A percentile compares a stretch with the other conserved stretches of the same genome.
These are phyloP conservation scores for Drosophila lacicola DNA, from an alignment of 2,888 invertebrate species.

Conservation along the genomic window DNA sequence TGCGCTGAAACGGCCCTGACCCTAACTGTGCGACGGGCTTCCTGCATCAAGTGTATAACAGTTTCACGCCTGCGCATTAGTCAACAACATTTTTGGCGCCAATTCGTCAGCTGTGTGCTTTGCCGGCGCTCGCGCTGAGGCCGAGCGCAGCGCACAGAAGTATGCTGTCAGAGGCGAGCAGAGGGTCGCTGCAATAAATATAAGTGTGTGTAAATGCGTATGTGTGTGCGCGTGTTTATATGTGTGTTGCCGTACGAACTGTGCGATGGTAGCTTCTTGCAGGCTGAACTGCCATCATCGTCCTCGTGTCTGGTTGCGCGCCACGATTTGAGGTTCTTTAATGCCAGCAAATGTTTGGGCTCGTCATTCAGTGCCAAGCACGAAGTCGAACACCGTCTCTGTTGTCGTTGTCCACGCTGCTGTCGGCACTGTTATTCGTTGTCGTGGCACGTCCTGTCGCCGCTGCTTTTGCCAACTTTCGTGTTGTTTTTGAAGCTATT, in stretches of 20 bases:
- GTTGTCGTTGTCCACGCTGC: conserved; percentile 27
- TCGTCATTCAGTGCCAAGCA: conserved; percentile 69
- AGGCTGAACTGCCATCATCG: conserved; percentile 71
- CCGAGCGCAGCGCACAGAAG: conserved; percentile 53
- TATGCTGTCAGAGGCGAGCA: conserved; percentile 48
- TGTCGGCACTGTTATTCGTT: conserved; percentile 43
- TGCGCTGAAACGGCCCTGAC: conserved; percentile 47
- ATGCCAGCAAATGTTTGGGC: conserved; percentile 47
- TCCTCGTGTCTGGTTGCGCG: conserved; percentile 61
- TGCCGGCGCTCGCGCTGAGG: conserved; percentile 39
- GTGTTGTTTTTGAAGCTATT: conserved; percentile 43
- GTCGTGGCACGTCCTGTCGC: conserved; percentile 49
- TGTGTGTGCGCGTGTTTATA: conserved; percentile 13
- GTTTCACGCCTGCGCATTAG: conserved; percentile 55
- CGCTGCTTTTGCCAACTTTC: conserved; percentile 34
- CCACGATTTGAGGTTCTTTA: conserved; percentile 50
- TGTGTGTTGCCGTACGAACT: conserved; percentile 28
- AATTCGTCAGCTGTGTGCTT: conserved; percentile 65
- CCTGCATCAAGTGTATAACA: conserved; percentile 52
- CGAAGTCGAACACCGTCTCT: conserved; percentile 65
- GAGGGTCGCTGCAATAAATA: conserved; percentile 50
- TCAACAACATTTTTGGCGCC: conserved; percentile 67
- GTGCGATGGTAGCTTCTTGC: conserved; percentile 71
- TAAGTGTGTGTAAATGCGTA: neutral
- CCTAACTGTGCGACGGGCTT: conserved; percentile 36